These are phyloP conservation scores for Melinaea menophilus DNA, from an alignment of 2,888 invertebrate species.

Conservation along the genomic window DNA sequence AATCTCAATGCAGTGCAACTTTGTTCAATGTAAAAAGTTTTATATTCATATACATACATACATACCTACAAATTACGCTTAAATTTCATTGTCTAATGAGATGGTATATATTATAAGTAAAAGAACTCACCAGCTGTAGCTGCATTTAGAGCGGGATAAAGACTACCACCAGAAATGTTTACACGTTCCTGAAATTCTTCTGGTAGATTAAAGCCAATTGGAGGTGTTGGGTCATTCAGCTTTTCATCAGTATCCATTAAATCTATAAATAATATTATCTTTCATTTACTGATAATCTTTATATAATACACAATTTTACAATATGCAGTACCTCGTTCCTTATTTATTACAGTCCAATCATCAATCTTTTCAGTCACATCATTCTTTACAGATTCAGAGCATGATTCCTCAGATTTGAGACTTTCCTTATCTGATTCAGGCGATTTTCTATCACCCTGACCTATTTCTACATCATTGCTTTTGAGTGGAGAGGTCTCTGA, in stretches of 20 bases:
- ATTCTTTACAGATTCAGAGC: slow-evolving; percentile 37
- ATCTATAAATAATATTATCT: slow-evolving; percentile 39
- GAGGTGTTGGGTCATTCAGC: slow-evolving; percentile 36
- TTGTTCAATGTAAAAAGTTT: no score
- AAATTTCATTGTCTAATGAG: no score
- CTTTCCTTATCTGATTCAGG: slow-evolving; percentile 33
- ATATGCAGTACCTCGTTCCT: slow-evolving; percentile 55
- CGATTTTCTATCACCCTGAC: slow-evolving; percentile 36
- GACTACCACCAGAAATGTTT: slow-evolving; percentile 41
- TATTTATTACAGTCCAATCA: slow-evolving; percentile 65
- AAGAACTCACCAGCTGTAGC: slow-evolving; percentile 56
- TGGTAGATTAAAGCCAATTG: slow-evolving; percentile 56
- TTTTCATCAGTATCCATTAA: slow-evolving; percentile 44
- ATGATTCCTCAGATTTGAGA: slow-evolving; percentile 14
- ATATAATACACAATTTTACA: not conserved
- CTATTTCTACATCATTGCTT: slow-evolving; percentile 44
- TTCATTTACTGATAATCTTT: not conserved
- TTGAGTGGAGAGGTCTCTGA: not conserved
- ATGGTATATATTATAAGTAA: no score
- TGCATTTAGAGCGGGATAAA: slow-evolving; percentile 61
- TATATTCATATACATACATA: no score
- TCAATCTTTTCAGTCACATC: slow-evolving; percentile 54
- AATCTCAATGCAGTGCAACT: no score
- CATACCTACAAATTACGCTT: no score
- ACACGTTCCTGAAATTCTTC: slow-evolving; percentile 55